phyloP scores from a whole-genome alignment of 2,888 invertebrate genomes.

The Nephrotoma appendiculata region DNA sequence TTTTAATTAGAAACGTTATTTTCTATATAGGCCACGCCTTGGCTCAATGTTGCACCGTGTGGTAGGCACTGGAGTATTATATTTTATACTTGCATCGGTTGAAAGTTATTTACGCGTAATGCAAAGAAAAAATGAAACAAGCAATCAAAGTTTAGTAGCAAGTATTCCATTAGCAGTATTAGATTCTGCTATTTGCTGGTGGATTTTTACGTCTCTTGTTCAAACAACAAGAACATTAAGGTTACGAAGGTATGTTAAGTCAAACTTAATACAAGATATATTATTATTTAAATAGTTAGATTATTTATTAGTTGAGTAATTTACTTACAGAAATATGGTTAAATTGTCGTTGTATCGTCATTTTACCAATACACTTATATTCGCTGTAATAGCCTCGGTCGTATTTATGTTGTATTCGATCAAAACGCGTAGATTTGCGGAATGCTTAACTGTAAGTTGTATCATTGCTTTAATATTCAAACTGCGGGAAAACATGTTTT shows the following conservation, averaged over 20 bases:
- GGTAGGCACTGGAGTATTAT: conserved; percentile 66
- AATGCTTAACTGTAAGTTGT: conserved; percentile 58
- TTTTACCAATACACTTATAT: conserved; percentile 87
- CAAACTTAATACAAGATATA: background rate
- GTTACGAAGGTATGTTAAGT: conserved; percentile 46
- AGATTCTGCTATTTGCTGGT: conserved; percentile 84
- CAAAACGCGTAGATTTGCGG: conserved; percentile 57
- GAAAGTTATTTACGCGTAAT: conserved; percentile 72
- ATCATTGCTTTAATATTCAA: background rate
- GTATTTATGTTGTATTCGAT: conserved; percentile 90
- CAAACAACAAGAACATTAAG: conserved; percentile 81
- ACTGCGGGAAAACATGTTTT: no score
- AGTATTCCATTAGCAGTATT: conserved; percentile 75
- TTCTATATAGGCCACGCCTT: conserved; percentile 55
- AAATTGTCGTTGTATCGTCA: conserved; percentile 82
- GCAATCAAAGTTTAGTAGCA: conserved; percentile 54
- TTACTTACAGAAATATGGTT: conserved; percentile 59
- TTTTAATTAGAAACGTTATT: background rate
- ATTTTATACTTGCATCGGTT: conserved; percentile 70
- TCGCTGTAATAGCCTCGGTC: conserved; percentile 79
- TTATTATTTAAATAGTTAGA: background rate
- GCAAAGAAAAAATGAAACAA: conserved; percentile 44
- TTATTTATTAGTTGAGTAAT: background rate
- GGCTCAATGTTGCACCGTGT: conserved; percentile 82
- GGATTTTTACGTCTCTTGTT: conserved; percentile 79